A percentile compares a stretch with the other conserved stretches of the same genome.
phyloP scores from a whole-genome alignment of 2,888 invertebrate genomes.

The Apodemia hepburni region DNA sequence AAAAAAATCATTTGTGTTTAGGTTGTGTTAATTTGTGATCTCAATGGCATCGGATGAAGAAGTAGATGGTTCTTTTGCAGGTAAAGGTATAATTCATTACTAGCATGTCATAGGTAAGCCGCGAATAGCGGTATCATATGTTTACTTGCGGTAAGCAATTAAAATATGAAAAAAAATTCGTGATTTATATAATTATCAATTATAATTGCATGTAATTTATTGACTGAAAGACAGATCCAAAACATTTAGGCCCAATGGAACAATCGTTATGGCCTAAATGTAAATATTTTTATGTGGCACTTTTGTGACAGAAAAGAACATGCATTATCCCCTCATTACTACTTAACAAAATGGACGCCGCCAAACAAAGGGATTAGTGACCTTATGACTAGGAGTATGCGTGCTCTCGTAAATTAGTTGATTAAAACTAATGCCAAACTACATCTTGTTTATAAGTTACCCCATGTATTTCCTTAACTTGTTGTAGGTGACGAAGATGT shows the following conservation, averaged over 20 bases:
- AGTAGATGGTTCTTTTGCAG: constrained; percentile 92
- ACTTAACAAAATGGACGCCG: constrained; percentile 90
- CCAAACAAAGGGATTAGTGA: constrained; percentile 88
- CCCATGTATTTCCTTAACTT: constrained; percentile 7
- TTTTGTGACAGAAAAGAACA: constrained; percentile 81
- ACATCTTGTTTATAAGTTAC: not conserved
- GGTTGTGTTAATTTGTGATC: constrained; percentile 61
- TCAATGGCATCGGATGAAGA: constrained; percentile 94
- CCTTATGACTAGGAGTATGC: constrained; percentile 73
- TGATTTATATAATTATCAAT: constrained; percentile 3
- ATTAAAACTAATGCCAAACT: constrained; percentile 41
- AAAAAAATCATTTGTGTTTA: constrained; percentile 57
- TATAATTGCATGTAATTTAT: not conserved
- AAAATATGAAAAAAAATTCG: constrained; percentile 39
- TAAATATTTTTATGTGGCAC: constrained; percentile 78
- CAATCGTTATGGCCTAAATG: constrained; percentile 67
- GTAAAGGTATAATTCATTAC: constrained; percentile 81
- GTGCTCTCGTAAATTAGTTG: constrained; percentile 47
- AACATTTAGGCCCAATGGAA: constrained; percentile 23
- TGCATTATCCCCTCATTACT: constrained; percentile 84
- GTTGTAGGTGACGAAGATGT: constrained; percentile 84
- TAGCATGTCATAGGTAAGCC: constrained; percentile 80
- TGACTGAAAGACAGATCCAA: no score
- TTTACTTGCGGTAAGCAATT: constrained; percentile 80
- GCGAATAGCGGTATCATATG: constrained; percentile 81